Base-by-base conservation (phyloP, 2,797 vertebrate genomes). In the Podarcis siculus region DNA sequence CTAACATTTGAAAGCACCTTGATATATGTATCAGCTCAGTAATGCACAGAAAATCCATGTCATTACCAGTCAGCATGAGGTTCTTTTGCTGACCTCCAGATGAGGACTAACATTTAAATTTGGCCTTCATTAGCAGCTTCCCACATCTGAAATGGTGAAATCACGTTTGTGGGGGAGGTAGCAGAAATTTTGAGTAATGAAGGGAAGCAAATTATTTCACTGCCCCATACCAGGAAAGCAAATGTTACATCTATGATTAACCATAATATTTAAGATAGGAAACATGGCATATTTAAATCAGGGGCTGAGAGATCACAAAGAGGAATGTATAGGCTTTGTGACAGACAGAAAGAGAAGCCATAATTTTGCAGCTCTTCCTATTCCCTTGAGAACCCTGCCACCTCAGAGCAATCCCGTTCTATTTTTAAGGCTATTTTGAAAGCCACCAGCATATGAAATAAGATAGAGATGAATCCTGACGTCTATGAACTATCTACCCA, bases 211-310 rank as follows among this genome's bases (percentile, higher is more conserved):
- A 91, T 93, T 95, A 91, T 90, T 92, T 76, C 91, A 90, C 91
- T 91, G 91, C 91, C 92, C 93, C 93, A 93, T 95, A 92, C 90
- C 92, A 92, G 82, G 90, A 93, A 92, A 94, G 90, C 90, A 94
- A 95, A 95, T 93, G 91, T 92, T 93, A 87, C 89, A 86, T 92
- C 92, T 94, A 93, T 93, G 91, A 90, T 94, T 93, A 93, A 92
- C 87, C 86, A 89, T 95, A 94, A 92, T 95, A 93, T 94, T 94
- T 95, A 94, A 27, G 17, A 61, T 73, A 79, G 61, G 75, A 35
- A 67, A 49, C n/a, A 77, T n/a, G 66, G 69, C 71, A 94, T 95
- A 93, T 94, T 96, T 95, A 79, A 95, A 94, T 93, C 73, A 83
- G 72, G 39, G 86, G 66, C 92, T 69, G 42, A 75, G 42, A 79